Evolutionary conservation across 1,140 invertebrate species (phyloP), one percentile per base, ranked within the genome.

Genomic region (Hylaeus volcanicus): DNA sequence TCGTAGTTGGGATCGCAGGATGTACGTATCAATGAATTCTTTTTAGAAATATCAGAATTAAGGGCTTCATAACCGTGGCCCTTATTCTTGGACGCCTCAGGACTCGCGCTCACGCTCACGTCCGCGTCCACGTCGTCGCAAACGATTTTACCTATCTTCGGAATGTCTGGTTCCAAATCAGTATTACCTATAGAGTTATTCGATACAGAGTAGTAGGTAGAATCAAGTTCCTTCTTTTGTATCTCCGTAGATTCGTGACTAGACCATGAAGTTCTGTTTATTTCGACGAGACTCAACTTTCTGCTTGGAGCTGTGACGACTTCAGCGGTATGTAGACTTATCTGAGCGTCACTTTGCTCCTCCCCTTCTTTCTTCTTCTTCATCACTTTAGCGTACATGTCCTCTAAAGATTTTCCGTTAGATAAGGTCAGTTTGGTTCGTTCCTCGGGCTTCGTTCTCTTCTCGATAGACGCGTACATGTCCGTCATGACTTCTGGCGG

Each of bases 321-420:
- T 39, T 91, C 90, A 14, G 88, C 90, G 11, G 88, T 85, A 77
- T 88, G 83, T 66, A 81, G 74, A 74, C 45, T 51, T 5, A 55
- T 12, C 64, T 73, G 65, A 37, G n/a, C 1, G 0, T 75, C 77
- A 4, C 48, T 41, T 26, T 90, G 88, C 11, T 92, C 90, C 1
- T 90, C 91, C 26, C 66, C 65, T 1, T 92, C 92, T 9, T 89
- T 89, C 61, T 94, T 94, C 89, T 95, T 96, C 87, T 97, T 96
- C 87, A 96, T 95, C 0, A 97, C 97, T 93, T 98, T 98, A 0
- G 97, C 97, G 89, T 98, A 98, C 96, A 98, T 97, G 85, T 97
- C 97, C 88, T 98, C 97, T 1, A 97, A 87, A 86, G 96, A 96
- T 78, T 95, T 95, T 3, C 94, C 94, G 37, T 76, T 82, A 53